phyloP scores from a whole-genome alignment of 2,113 vertebrate species.

The Apteryx owenii region DNA sequence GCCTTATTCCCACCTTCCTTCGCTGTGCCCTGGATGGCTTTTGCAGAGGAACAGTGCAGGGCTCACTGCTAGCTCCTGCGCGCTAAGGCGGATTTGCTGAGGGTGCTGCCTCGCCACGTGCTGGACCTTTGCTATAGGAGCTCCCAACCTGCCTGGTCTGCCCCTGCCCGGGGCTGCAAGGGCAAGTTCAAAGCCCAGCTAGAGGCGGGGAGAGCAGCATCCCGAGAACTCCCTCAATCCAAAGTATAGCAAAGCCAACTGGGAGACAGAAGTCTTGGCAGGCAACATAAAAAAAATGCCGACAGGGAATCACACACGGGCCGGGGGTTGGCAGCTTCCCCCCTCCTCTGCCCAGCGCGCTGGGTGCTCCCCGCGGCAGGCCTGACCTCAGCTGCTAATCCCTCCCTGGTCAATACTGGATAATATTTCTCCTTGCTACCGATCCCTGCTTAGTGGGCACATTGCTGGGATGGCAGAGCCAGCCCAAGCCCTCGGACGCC shows the following conservation, averaged over 20 bases:
- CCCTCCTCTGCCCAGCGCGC: background rate
- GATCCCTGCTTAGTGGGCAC: constrained; percentile 20
- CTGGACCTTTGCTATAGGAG: background rate
- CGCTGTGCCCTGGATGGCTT: background rate
- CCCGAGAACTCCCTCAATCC: background rate
- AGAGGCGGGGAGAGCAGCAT: accelerated
- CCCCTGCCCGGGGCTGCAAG: background rate
- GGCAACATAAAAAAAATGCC: background rate
- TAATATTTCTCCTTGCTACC: constrained; percentile 23
- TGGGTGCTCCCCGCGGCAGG: background rate
- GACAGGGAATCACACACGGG: background rate
- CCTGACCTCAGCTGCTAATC: constrained; percentile 48
- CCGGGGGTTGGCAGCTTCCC: background rate
- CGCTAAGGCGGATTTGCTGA: too few species aligned
- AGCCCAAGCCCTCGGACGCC: background rate
- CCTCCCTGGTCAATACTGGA: background rate
- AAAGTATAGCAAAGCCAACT: background rate
- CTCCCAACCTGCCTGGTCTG: background rate
- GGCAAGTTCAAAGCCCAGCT: background rate
- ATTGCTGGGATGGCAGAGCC: constrained; percentile 46
- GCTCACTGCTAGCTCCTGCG: background rate
- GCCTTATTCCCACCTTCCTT: background rate
- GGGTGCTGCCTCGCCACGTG: background rate
- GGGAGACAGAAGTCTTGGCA: constrained; percentile 10
- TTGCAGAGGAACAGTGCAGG: background rate